phyloP scores from a whole-genome alignment of 2,797 vertebrate genomes.

The Atherinosoma microstoma region DNA sequence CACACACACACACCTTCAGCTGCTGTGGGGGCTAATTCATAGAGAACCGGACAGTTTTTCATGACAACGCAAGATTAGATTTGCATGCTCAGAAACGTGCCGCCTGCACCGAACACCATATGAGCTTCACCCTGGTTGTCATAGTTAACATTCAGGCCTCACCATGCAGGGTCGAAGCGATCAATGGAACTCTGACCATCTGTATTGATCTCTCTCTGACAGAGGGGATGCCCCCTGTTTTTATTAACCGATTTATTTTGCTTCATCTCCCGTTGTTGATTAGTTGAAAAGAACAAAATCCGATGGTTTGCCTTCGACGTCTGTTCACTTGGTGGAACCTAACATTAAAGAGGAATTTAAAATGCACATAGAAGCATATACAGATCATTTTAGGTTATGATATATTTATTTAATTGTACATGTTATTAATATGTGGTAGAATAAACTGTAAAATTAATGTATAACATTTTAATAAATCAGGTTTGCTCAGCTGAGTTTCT shows the following conservation, averaged over 20 bases:
- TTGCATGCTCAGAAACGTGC: background rate
- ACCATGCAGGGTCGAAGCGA: background rate
- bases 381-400: background rate
- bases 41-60: background rate
- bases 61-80: background rate
- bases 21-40: conserved; percentile 1
- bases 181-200: conserved; percentile 27
- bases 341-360: background rate
- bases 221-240: conserved; percentile 6
- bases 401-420: background rate
- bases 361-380: background rate
- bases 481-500: background rate
- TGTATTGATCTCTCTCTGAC: conserved; percentile 26
- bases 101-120: conserved; percentile 1
- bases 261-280: background rate
- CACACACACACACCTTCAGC: background rate
- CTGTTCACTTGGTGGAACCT: background rate
- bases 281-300: background rate
- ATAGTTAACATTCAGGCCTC: background rate
- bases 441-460: conserved; percentile 14
- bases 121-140: background rate
- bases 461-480: conserved; percentile 13
- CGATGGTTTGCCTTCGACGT: background rate
- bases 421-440: background rate
- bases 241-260: conserved; percentile 28